These are phyloP conservation scores for Falco peregrinus DNA, from an alignment of 2,797 vertebrate genomes.

Conservation along the genomic window DNA sequence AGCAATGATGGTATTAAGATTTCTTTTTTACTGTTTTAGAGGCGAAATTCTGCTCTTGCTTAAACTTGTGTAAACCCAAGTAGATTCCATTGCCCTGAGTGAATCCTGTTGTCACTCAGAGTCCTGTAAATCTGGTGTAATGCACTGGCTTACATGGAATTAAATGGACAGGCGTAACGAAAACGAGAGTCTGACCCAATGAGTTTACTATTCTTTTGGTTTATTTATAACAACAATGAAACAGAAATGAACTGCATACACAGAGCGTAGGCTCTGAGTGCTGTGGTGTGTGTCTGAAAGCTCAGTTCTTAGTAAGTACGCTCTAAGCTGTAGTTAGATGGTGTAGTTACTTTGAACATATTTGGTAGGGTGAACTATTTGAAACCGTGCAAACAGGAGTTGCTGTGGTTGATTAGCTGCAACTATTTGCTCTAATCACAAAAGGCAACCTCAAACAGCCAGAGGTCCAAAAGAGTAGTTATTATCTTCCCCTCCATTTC, in stretches of 20 bases:
- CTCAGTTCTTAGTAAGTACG: not conserved
- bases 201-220: slow-evolving; percentile 1
- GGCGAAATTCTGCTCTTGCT: not conserved
- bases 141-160: slow-evolving; percentile 8
- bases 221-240: not conserved
- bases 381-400: not conserved
- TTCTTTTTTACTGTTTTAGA: not conserved
- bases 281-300: not conserved
- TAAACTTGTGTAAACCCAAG: not conserved
- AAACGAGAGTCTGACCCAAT: not conserved
- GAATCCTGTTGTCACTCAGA: not conserved
- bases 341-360: not conserved
- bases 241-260: not conserved
- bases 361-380: not conserved
- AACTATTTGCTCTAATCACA: not conserved
- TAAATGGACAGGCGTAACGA: not conserved
- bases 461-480: not conserved
- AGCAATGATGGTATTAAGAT: not conserved
- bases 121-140: slow-evolving; percentile 10
- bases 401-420: not conserved
- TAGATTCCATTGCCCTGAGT: not conserved
- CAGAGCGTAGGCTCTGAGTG: not conserved
- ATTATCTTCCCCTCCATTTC: not conserved
- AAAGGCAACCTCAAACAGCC: not conserved
- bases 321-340: not conserved